Conservation (phyloP, 2,113 vertebrate species). For the Saccopteryx bilineata region DNA sequence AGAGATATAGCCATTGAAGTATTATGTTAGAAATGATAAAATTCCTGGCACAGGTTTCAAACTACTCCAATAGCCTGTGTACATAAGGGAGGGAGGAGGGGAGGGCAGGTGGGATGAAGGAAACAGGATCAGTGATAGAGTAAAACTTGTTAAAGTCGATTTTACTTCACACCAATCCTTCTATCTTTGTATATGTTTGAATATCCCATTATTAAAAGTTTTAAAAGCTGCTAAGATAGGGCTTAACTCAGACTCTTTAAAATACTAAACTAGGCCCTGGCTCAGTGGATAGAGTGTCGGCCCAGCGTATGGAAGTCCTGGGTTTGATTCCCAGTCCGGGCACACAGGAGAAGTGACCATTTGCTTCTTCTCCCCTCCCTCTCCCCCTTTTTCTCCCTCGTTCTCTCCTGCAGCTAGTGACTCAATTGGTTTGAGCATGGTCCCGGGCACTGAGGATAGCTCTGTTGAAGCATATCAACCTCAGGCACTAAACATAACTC, state of each 20-base stretch:
- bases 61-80: neutral
- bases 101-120: neutral
- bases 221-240: constrained; percentile 3
- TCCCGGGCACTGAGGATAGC: too few relatives aligned
- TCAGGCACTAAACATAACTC: too few relatives aligned
- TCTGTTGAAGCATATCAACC: too few relatives aligned
- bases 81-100: rapidly evolving
- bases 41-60: neutral
- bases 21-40: neutral
- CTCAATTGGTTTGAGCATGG: too few relatives aligned
- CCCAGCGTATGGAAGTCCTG: too few relatives aligned
- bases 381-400: too few relatives aligned
- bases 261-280: neutral
- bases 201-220: neutral
- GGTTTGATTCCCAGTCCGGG: too few relatives aligned
- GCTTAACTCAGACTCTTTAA: neutral
- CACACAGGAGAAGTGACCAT: too few relatives aligned
- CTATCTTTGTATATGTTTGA: neutral
- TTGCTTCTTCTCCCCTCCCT: too few relatives aligned
- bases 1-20: neutral
- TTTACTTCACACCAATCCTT: neutral
- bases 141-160: neutral
- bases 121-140: neutral
- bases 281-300: too few relatives aligned
- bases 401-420: too few relatives aligned